Conservation (phyloP, 1,140 invertebrate genomes). For the Sycophila sp. region DNA sequence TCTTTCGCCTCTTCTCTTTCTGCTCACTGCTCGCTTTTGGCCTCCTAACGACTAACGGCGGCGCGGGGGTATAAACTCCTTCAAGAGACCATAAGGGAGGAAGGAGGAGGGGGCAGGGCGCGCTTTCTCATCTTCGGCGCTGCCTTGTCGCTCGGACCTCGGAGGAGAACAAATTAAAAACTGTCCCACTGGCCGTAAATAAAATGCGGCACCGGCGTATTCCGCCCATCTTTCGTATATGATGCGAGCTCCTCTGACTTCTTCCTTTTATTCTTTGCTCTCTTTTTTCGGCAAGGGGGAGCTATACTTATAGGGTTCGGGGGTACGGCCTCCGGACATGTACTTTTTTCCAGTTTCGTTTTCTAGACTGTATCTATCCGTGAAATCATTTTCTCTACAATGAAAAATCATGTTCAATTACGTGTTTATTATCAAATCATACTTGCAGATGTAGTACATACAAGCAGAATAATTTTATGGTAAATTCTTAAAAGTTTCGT, state of each 20-base stretch:
- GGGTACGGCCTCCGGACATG: too few species aligned
- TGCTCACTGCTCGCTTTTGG: too few species aligned
- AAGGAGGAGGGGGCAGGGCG: background rate
- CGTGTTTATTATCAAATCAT: too few species aligned
- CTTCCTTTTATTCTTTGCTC: constrained; percentile 38
- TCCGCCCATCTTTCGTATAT: constrained; percentile 59
- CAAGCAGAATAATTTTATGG: too few species aligned
- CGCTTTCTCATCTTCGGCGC: constrained; percentile 29
- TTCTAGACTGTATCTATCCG: too few species aligned
- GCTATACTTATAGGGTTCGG: too few species aligned
- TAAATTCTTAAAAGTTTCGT: too few species aligned
- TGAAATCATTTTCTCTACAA: too few species aligned
- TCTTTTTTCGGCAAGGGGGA: background rate
- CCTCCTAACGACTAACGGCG: constrained; percentile 64
- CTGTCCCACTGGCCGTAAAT: constrained; percentile 67
- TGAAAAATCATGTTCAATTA: too few species aligned
- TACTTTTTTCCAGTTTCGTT: too few species aligned
- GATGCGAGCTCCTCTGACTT: constrained; percentile 33
- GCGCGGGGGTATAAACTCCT: constrained; percentile 51
- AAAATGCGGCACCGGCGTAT: constrained; percentile 60
- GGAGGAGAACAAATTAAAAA: constrained; percentile 67
- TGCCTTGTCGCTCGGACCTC: constrained; percentile 35
- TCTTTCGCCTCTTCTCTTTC: too few species aligned
- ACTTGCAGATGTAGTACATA: too few species aligned
- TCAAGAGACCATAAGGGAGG: background rate